phyloP scores from a whole-genome alignment of 2,888 invertebrate genomes.

The Alitta virens region DNA sequence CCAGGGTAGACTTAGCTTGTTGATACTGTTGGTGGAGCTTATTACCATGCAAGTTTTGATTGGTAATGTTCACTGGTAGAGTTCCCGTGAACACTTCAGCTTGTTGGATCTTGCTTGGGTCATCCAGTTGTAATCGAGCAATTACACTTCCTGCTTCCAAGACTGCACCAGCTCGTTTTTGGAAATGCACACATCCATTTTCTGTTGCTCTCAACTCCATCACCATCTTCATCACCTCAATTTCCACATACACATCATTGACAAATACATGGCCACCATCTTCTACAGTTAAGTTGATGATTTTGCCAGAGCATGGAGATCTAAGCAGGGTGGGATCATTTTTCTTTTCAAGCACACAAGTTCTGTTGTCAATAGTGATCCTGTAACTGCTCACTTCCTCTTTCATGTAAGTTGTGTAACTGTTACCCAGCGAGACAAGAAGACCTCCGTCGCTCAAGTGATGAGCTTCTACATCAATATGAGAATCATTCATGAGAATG shows the following conservation, averaged over 20 bases:
- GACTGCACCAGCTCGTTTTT: conserved; percentile 87
- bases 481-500: conserved; percentile 91
- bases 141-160: conserved; percentile 84
- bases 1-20: background rate
- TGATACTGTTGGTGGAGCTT: conserved; percentile 73
- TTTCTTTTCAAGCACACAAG: conserved; percentile 97
- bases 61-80: conserved; percentile 63
- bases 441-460: conserved; percentile 66
- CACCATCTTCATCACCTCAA: conserved; percentile 99
- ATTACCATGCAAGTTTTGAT: conserved; percentile 63
- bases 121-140: conserved; percentile 84
- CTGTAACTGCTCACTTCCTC: conserved; percentile 95
- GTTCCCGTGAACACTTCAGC: conserved; percentile 80
- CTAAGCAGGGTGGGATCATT: conserved; percentile 93
- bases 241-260: conserved; percentile 94
- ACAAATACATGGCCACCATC: conserved; percentile 91
- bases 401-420: conserved; percentile 93
- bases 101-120: conserved; percentile 79
- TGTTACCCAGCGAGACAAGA: conserved; percentile 86
- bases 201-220: conserved; percentile 91
- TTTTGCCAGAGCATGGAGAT: conserved; percentile 92
- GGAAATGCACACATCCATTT: conserved; percentile 82
- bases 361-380: conserved; percentile 75
- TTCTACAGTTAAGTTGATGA: conserved; percentile 84
- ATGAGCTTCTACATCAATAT: conserved; percentile 91